Percentiles rank a stretch among this genome's conserved stretches.
phyloP scores from a whole-genome alignment of 1,140 invertebrate genomes.

The Drosophila punjabiensis region DNA sequence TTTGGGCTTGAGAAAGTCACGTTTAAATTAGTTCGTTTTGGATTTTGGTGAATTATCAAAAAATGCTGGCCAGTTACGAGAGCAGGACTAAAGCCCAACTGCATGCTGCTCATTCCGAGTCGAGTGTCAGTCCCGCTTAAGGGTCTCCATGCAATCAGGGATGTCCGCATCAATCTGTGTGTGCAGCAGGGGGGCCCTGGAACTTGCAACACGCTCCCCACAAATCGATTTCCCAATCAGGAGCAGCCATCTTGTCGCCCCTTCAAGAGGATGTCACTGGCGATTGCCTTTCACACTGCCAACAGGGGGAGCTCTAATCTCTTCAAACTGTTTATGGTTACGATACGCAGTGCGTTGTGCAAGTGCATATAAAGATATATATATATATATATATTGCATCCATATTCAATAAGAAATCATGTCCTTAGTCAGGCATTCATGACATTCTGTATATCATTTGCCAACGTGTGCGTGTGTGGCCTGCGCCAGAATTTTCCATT shows the following conservation, averaged over 20 bases:
- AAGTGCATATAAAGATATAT: not conserved
- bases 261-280: slow-evolving; percentile 29
- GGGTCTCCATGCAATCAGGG: slow-evolving; percentile 6
- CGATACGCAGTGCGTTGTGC: slow-evolving; percentile 7
- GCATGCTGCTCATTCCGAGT: not conserved
- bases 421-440: slow-evolving; percentile 27
- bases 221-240: slow-evolving; percentile 50
- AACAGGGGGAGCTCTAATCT: slow-evolving; percentile 23
- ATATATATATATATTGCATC: not conserved
- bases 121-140: slow-evolving; percentile 8
- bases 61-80: not conserved
- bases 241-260: slow-evolving; percentile 36
- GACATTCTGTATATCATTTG: not conserved
- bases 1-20: not conserved
- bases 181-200: slow-evolving; percentile 23
- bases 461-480: not conserved
- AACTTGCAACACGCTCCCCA: slow-evolving; percentile 3
- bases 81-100: not conserved
- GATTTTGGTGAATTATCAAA: slow-evolving; percentile 3
- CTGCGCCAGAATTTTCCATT: slow-evolving; percentile 15
- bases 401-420: slow-evolving; percentile 40
- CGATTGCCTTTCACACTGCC: slow-evolving; percentile 19
- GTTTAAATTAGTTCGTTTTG: slow-evolving; percentile 12
- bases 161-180: slow-evolving; percentile 16
- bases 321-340: slow-evolving; percentile 3